Conservation (phyloP, 2,113 vertebrate genomes). For the Brienomyrus longianalis region DNA sequence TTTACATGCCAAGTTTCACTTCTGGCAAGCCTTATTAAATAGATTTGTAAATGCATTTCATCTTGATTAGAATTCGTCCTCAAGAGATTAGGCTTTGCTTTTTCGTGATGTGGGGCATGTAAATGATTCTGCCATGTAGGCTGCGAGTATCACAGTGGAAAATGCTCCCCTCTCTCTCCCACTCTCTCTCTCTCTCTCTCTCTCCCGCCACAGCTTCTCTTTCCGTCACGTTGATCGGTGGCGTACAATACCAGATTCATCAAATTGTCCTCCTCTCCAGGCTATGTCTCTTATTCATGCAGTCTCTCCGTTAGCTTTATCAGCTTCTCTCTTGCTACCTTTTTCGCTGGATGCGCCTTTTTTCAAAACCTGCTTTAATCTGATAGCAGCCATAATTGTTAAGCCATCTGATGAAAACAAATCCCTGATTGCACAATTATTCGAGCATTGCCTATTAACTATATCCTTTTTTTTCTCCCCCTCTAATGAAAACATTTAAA, state of each 20-base stretch:
- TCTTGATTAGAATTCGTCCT: constrained; percentile 63
- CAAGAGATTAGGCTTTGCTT: constrained; percentile 43
- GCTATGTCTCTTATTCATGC: constrained; percentile 27
- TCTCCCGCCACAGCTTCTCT: neutral
- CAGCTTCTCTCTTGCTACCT: constrained; percentile 16
- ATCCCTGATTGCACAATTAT: constrained; percentile 60
- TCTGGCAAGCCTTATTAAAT: constrained; percentile 67
- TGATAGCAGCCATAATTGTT: constrained; percentile 54
- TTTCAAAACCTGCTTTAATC: constrained; percentile 48
- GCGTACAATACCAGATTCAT: constrained; percentile 27
- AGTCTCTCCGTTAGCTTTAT: constrained; percentile 39
- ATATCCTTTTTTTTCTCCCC: constrained; percentile 31
- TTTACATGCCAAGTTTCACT: constrained; percentile 68
- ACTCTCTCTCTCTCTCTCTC: constrained; percentile 20
- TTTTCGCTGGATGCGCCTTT: constrained; percentile 34
- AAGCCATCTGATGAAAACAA: constrained; percentile 54
- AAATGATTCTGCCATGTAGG: constrained; percentile 23
- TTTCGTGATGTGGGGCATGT: constrained; percentile 40
- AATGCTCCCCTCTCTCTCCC: constrained; percentile 37
- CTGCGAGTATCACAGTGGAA: constrained; percentile 37
- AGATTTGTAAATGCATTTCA: constrained; percentile 69
- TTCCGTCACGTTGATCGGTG: constrained; percentile 39
- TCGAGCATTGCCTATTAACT: constrained; percentile 49
- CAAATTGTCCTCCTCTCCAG: constrained; percentile 33
- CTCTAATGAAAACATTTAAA: constrained; percentile 59